Conservation (phyloP, 2,888 invertebrate species). For the Tanypteryx hageni region DNA sequence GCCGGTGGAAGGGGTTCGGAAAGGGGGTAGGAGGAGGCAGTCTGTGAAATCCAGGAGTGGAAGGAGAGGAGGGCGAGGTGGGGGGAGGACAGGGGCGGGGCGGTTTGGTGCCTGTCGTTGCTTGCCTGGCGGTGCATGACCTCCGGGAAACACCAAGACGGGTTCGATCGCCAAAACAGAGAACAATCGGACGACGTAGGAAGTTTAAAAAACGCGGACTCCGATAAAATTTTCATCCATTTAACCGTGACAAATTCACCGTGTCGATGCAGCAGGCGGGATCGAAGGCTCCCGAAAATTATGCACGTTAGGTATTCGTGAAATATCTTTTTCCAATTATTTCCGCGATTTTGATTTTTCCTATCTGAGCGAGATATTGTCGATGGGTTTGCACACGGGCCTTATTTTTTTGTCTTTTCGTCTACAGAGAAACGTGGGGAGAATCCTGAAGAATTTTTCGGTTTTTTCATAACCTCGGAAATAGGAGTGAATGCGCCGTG, state of each 20-base stretch:
- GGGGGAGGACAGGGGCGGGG: neutral
- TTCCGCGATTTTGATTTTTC: too few relatives aligned
- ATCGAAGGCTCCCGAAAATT: neutral
- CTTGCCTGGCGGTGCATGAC: neutral
- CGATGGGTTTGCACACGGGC: too few relatives aligned
- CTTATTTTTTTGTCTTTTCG: too few relatives aligned
- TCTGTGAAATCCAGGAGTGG: neutral
- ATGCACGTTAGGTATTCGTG: too few relatives aligned
- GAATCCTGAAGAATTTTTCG: too few relatives aligned
- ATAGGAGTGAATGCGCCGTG: too few relatives aligned
- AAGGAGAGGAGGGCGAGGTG: neutral
- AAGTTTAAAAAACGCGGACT: neutral
- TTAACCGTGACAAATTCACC: neutral
- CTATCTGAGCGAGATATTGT: too few relatives aligned
- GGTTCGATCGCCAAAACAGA: conserved; percentile 61
- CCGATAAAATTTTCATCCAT: conserved; percentile 5
- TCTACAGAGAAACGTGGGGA: too few relatives aligned
- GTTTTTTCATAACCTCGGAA: too few relatives aligned
- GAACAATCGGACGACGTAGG: conserved; percentile 34
- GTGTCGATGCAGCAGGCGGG: neutral
- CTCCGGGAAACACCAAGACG: conserved; percentile 6
- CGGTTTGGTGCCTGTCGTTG: neutral
- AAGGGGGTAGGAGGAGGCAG: neutral
- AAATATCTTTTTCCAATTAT: too few relatives aligned
- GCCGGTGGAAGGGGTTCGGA: neutral